phyloP scores from a whole-genome alignment of 2,888 invertebrate species.

The Sesia bembeciformis region DNA sequence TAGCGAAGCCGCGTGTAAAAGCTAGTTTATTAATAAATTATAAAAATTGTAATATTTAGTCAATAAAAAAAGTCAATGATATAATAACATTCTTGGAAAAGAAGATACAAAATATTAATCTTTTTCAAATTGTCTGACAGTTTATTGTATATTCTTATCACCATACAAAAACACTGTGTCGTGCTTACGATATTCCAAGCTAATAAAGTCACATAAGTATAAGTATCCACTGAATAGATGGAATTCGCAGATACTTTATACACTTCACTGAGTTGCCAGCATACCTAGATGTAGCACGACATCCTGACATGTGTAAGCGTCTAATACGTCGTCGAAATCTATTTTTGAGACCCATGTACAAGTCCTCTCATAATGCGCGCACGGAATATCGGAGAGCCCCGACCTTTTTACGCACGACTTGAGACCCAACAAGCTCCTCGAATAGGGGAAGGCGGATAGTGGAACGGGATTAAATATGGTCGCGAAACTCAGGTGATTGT shows the following conservation, averaged over 20 bases:
- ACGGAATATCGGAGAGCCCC: conserved; percentile 20
- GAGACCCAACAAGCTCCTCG: conserved; percentile 34
- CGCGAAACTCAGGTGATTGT: conserved; percentile 16
- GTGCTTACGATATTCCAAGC: too few species aligned
- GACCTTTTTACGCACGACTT: conserved; percentile 48
- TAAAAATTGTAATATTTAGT: too few species aligned
- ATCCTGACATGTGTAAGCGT: not conserved
- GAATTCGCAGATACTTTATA: not conserved
- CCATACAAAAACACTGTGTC: too few species aligned
- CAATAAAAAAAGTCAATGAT: too few species aligned
- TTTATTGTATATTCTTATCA: too few species aligned
- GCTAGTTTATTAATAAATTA: too few species aligned
- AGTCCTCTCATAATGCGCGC: conserved; percentile 7
- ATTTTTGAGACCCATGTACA: conserved; percentile 11
- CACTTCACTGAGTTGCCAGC: not conserved
- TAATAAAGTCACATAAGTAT: too few species aligned
- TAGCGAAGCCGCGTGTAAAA: too few species aligned
- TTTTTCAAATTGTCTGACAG: too few species aligned
- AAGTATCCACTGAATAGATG: too few species aligned
- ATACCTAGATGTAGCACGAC: not conserved
- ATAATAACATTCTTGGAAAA: too few species aligned
- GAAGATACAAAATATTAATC: too few species aligned
- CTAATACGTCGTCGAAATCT: conserved; percentile 8
- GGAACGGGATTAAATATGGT: conserved; percentile 12
- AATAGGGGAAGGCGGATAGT: conserved; percentile 1